Evolutionary conservation across 2,888 invertebrate genomes (phyloP), one percentile per base, ranked within the genome.

Genomic region (Microdon myrmicae): DNA sequence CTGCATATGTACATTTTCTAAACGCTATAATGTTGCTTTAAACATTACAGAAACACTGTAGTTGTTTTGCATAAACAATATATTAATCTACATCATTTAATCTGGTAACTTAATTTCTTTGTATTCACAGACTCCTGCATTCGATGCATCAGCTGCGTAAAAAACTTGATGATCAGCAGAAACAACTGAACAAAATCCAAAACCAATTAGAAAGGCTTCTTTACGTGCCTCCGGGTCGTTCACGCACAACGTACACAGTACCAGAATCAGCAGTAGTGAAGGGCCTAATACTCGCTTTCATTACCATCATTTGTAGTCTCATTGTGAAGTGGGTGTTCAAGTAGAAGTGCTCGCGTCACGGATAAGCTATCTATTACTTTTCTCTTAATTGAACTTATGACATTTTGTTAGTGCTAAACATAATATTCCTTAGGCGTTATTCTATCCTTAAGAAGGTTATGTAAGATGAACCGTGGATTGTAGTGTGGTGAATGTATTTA

Each of bases 81-180:
- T n/a, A n/a, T n/a, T n/a, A n/a, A n/a, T n/a, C n/a, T n/a, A n/a
- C n/a, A n/a, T n/a, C n/a, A n/a, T n/a, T 4, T 8, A 4, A 8
- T 9, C 3, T 25, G 5, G 5, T 3, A 9, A 9, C 6, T 1
- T 41, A 34, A 48, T 41, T 37, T 32, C 45, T 26, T 56, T 71
- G 5, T 78, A 78, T 79, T n/a, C 79, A 78, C 1, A 84, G 84
- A 3, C 67, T 85, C 10, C 80, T 83, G 13, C 76, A 81, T 20
- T 79, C 82, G 0, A 74, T 85, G 0, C 76, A 78, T 10, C 79
- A 82, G 14, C 80, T 85, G 5, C 85, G 84, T 69, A 68, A 76
- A 1, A 75, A 82, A 0, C 71, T 85, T 2, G 79, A 83, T n/a
- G 82, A 83, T 1, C 85, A 85, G 51, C 77, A 82, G 0, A 45